Base-by-base conservation (phyloP, 2,113 vertebrate genomes). In the Ptyas mucosa region DNA sequence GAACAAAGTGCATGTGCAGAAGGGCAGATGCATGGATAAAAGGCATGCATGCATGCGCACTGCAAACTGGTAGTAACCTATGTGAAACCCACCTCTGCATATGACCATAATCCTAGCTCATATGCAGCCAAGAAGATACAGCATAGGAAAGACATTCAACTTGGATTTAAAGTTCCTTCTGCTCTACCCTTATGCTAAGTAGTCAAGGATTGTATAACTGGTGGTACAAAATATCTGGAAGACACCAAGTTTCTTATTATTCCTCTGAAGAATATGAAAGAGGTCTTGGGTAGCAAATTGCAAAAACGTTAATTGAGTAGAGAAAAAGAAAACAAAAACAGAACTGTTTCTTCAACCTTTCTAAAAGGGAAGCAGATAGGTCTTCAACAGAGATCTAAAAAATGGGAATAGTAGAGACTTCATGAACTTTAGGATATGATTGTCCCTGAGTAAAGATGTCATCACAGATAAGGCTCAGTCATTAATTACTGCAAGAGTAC, bases 41-140 rank as follows among this genome's bases (percentile, higher is more conserved):
- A 49, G 5, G 46, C 46, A 49, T 5, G 6, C 0, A 0, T 0
- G 5, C 4, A 5, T 49, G 46, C 1, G 46, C 46, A 49, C 0
- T 5, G 43, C 43, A 0, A 46, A 46, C 46, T 6, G 6, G 46
- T 49, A 49, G 46, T 49, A 49, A 49, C 6, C 6, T 6, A 49
- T 49, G 46, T 49, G 46, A 49, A 49, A 49, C 46, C 46, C 46
- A 49, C 46, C 6, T 5, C 6, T 49, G 6, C 26, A 7, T 10
- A 34, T 7, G 2, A 34, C 64, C 14, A 34, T 34, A 34, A 75
- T 34, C 64, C n/a, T 75, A 75, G 14, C 0, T n/a, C 14, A 18
- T 69, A 69, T 69, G 29, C 5, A n/a, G 5, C 29, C 64, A 34
- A n/a, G 26, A n/a, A 69, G 64, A 18, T 69, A 15, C 29, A 34